Base-by-base conservation (phyloP, 2,113 vertebrate species). In the Rhinogobius similis region DNA sequence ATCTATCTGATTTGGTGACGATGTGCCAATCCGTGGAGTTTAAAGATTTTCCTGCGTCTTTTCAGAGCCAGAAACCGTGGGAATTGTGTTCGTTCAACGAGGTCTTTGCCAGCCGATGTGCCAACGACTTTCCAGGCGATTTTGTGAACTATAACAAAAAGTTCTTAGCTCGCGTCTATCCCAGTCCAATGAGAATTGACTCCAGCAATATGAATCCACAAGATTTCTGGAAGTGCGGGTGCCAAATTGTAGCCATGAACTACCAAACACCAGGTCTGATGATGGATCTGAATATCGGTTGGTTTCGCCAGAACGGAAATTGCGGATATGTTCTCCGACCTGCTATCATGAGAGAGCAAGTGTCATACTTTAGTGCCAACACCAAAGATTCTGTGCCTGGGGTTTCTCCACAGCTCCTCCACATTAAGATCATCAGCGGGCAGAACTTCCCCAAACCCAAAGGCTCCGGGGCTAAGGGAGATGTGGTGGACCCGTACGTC, bases 151-250 rank as follows among this genome's bases (percentile, higher is more conserved):
- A 98, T 65, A 99, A 99, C 87, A 99, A 99, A 78, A 97, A 95
- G 77, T 99, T 97, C 79, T 93, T 99, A 0, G 95, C 96, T 0
- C 89, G 97, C 10, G 94, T 99, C 69, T 99, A 98, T 59, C 98
- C 98, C 1, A 99, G 95, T 67, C 98, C 97, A 0, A 99, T 99
- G 98, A 91, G 98, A 76, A 99, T 99, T 20, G 97, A 99, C 87
- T 99, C 98, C 0, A 99, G 98, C 86, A 99, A 99, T 87, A 99
- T 99, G 97, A 99, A 99, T 82, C 98, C 97, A 43, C 98, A 99
- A 88, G 98, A 99, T 76, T 99, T 97, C 76, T 99, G 98, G 98
- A 99, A 99, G 71, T 99, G 97, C 36, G 98, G 98, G 43, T 99
- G 98, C 89, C 98, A 99, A 75, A 96, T 99, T 23, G 98, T 99